Evolutionary conservation across 2,797 vertebrate species (phyloP).

Genomic region (Lithobates pipiens): DNA sequence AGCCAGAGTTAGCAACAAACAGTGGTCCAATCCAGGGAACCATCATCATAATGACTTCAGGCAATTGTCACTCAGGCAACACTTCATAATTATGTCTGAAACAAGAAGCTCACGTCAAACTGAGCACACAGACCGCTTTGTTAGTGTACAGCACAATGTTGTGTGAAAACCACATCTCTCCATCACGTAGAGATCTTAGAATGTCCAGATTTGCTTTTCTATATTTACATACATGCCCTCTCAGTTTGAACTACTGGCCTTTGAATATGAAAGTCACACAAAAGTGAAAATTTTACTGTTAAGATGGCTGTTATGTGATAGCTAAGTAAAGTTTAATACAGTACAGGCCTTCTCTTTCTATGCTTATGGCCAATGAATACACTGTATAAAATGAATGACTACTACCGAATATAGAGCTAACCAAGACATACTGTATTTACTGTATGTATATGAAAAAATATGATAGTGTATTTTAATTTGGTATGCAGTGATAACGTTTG

Average conservation of each 20-base stretch:
- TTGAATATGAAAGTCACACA: neutral
- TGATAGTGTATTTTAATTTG: no score
- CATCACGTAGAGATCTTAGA: slow-evolving; percentile 72
- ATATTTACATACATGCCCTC: slow-evolving; percentile 13
- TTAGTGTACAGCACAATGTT: slow-evolving; percentile 69
- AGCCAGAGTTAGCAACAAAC: slow-evolving; percentile 75
- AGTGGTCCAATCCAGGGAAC: slow-evolving; percentile 75
- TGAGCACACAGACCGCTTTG: slow-evolving; percentile 78
- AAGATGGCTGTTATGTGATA: neutral
- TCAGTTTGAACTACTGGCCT: neutral
- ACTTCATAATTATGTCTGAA: slow-evolving; percentile 75
- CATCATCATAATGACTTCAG: slow-evolving; percentile 77
- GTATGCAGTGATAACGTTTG: no score
- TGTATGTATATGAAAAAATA: no score
- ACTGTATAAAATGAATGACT: neutral
- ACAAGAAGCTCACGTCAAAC: slow-evolving; percentile 76
- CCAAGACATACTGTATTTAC: neutral
- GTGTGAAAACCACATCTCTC: slow-evolving; percentile 71
- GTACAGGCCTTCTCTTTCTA: neutral
- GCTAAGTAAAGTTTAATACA: neutral
- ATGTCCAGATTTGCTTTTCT: slow-evolving; percentile 33
- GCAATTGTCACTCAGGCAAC: slow-evolving; percentile 77
- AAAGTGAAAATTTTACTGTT: neutral
- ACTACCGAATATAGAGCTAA: neutral
- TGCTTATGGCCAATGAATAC: neutral